A percentile compares a stretch with the other conserved stretches of the same genome.
These are phyloP conservation scores for Drosophila quinaria DNA, from an alignment of 2,888 invertebrate genomes.

Conservation along the genomic window DNA sequence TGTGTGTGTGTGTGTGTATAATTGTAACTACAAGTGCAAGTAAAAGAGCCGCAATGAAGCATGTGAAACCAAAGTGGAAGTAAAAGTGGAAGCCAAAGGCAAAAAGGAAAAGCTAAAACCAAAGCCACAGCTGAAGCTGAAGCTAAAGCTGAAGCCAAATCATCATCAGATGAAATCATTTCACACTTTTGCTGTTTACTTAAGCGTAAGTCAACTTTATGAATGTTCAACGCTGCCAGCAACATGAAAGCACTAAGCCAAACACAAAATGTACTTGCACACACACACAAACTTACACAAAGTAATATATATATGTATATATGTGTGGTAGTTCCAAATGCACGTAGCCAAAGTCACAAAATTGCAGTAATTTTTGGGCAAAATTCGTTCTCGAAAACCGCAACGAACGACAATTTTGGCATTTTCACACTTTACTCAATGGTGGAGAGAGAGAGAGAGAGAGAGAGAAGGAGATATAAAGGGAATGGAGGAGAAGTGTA, in stretches of 20 bases:
- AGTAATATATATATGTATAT: constrained; percentile 8
- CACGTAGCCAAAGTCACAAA: constrained; percentile 73
- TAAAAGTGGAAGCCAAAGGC: constrained; percentile 5
- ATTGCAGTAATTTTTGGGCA: constrained; percentile 74
- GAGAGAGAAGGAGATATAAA: background rate
- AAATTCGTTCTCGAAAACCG: constrained; percentile 65
- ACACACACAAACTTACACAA: background rate
- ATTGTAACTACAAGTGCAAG: constrained; percentile 4
- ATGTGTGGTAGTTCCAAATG: constrained; percentile 28
- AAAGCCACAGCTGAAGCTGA: constrained; percentile 10
- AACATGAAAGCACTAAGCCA: constrained; percentile 58
- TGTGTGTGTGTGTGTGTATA: background rate
- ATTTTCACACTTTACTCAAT: constrained; percentile 72
- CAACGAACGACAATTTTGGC: constrained; percentile 74
- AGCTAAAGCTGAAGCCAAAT: constrained; percentile 55
- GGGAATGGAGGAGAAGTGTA: background rate
- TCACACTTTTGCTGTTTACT: constrained; percentile 78
- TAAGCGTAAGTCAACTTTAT: constrained; percentile 76
- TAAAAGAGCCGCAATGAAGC: constrained; percentile 57
- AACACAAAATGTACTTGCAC: constrained; percentile 39
- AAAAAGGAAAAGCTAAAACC: constrained; percentile 5
- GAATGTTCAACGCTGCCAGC: constrained; percentile 54
- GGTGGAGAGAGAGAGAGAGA: constrained; percentile 8
- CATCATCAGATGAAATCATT: constrained; percentile 76
- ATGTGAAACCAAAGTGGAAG: constrained; percentile 6